phyloP scores from a whole-genome alignment of 2,797 vertebrate genomes.

The Poecile montanus region DNA sequence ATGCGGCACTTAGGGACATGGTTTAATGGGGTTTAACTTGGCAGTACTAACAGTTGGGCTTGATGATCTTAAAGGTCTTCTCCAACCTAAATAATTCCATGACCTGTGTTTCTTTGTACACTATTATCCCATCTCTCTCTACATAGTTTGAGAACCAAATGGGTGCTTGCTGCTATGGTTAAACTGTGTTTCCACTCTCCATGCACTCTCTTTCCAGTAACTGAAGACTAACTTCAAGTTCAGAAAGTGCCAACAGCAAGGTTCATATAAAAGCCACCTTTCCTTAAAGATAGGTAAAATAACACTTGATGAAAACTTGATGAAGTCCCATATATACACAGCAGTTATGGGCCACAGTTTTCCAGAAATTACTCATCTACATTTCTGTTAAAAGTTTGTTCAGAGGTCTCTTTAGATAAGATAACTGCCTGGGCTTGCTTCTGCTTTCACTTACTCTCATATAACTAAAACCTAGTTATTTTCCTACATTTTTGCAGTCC shows the following conservation, averaged over 20 bases:
- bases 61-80: background rate
- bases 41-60: background rate
- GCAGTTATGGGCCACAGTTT: background rate
- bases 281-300: background rate
- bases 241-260: background rate
- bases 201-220: background rate
- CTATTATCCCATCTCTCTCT: background rate
- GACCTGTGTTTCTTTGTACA: background rate
- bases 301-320: background rate
- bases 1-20: background rate
- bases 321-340: fast-evolving
- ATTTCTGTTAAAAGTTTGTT: background rate
- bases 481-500: background rate
- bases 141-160: background rate
- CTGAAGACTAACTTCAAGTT: background rate
- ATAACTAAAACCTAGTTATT: background rate
- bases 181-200: background rate
- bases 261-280: background rate
- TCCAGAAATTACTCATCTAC: background rate
- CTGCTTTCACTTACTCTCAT: background rate
- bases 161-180: background rate
- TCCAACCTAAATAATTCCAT: background rate
- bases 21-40: background rate
- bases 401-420: background rate
- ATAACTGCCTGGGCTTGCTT: background rate